Evolutionary conservation across 2,113 vertebrate species (phyloP), one percentile per base, ranked within the genome.

Genomic region (Haemorhous mexicanus): DNA sequence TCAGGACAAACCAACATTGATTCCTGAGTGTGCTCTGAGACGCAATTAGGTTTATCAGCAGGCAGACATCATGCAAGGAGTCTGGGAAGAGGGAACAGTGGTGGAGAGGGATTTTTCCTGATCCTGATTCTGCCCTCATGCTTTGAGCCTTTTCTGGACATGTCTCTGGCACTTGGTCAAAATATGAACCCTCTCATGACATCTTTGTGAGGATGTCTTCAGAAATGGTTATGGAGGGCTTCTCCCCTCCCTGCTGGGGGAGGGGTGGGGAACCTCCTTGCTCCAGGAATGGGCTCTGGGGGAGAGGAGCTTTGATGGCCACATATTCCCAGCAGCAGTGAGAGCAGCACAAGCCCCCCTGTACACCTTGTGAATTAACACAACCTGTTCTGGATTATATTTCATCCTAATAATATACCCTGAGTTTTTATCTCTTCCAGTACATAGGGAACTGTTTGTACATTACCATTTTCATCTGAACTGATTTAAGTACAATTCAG

Each of bases 1-100:
- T 96, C 83, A 76, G 90, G 83, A 95, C 63, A 95, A 93, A 90
- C 47, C 87, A 86, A 30, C 78, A 91, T 87, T 94, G 94, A 97
- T 93, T 95, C 84, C 41, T 87, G 89, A 85, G 63, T 49, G 63
- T 93, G 83, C 47, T 96, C 59, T 0, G 41, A 84, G 90, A 62
- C 66, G 87, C 93, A 95, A 62, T 95, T 95, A 94, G 82, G 84
- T 69, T 95, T 85, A 91, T 83, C 92, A 86, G 52, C 85, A 77
- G 53, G 58, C 83, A 93, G 67, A 35, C 59, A 30, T 76, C 77
- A 18, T 22, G 46, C 22, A 5, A 74, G 80, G 19, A 64, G 55
- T 53, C 52, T 47, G 12, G 35, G 43, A 66, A 47, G 49, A 3
- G 0, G 47, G 26, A 86, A 13, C 12, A 4, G 44, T n/a, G 64